Evolutionary conservation across 35 echinoderm and acorn worm genomes (phyloP), one percentile per base, ranked within the genome.

Genomic region (Patiria miniata): DNA sequence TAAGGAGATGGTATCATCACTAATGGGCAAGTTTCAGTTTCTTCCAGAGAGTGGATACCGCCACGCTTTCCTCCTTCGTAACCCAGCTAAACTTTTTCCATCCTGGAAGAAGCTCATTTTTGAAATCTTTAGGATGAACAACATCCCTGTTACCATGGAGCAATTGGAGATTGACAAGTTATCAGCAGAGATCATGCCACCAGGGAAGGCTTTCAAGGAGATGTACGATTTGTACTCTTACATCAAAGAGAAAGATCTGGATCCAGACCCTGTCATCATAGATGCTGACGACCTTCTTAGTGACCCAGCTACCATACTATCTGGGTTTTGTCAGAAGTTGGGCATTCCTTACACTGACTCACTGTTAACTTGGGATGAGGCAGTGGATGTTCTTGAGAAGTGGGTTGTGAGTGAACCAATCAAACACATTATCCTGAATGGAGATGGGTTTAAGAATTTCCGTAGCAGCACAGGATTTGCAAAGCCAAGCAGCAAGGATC

Each of bases 211-310:
- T 36, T 90, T 51, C 81, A 68, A 77, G 18, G 88, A 90, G 61
- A 8, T 77, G 1, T 68, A 77, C 22, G 80, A 90, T 23, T 61
- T 90, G 1, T 39, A 39, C 21, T 36, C 34, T 2, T 90, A 83
- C 56, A n/a, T 77, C 12, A 47, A 85, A 21, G 88, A 78, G 18
- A 85, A 58, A 79, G 54, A 51, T 52, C 36, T 86, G 22, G 68
- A 52, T 37, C 39, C 61, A 47, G 77, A 85, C 51, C 88, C 88
- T 7, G 80, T 90, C 22, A 77, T 90, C 19, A 29, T 90, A 1
- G 88, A 90, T 61, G 82, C 83, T 28, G 88, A 90, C 51, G 88
- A 90, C 78, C 81, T 90, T 7, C 34, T 85, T 16, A 77, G 36
- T 57, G 52, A 90, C 39, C 81, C 88, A 39, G 65, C 61, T 22